A percentile compares a stretch with the other conserved stretches of the same genome.
phyloP scores from a whole-genome alignment of 2,797 vertebrate species.

The Falco concolor region DNA sequence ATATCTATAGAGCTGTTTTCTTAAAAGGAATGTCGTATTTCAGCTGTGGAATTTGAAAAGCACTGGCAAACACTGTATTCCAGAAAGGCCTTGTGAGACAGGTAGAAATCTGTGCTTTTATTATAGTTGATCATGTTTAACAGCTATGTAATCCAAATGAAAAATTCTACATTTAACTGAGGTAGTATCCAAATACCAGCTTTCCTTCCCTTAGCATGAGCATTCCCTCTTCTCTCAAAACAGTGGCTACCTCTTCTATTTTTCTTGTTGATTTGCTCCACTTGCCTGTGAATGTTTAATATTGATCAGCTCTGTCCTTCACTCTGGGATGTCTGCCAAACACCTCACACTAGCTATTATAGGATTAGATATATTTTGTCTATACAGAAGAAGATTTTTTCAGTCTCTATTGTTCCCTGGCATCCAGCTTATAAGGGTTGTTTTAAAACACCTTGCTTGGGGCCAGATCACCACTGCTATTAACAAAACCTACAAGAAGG shows the following conservation, averaged over 20 bases:
- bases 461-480: conserved; percentile 36
- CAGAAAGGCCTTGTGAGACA: neutral
- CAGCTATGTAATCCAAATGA: neutral
- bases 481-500: conserved; percentile 21
- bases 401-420: conserved; percentile 19
- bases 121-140: neutral
- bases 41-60: neutral
- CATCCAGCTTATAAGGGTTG: conserved; percentile 32
- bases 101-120: neutral
- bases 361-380: conserved; percentile 56
- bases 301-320: conserved; percentile 43
- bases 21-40: neutral
- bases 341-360: conserved; percentile 32
- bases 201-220: neutral
- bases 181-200: neutral
- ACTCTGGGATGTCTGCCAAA: conserved; percentile 45
- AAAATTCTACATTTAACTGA: neutral
- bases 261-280: conserved; percentile 13
- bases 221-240: neutral
- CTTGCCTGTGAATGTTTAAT: conserved; percentile 24
- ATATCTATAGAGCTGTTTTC: neutral
- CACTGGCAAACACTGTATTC: neutral
- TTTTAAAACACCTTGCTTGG: conserved; percentile 28
- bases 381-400: conserved; percentile 33
- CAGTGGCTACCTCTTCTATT: neutral